These are phyloP conservation scores for Melieria omissa DNA, from an alignment of 2,888 invertebrate genomes.

Conservation along the genomic window DNA sequence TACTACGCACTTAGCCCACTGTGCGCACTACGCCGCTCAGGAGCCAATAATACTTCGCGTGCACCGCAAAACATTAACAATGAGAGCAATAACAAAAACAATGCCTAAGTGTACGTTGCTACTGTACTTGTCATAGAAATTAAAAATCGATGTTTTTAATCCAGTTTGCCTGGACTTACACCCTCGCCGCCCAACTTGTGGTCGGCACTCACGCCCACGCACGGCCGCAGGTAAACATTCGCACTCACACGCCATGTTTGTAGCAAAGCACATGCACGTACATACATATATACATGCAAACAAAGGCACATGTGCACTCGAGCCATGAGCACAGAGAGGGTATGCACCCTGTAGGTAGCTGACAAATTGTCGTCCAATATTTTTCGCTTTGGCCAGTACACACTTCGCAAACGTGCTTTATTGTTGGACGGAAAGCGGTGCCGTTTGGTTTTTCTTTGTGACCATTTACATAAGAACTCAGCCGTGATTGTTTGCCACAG, in stretches of 20 bases:
- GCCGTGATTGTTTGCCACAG: too few species aligned
- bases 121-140: conserved; percentile 31
- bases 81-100: background rate
- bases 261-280: background rate
- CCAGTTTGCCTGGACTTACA: conserved; percentile 53
- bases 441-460: background rate
- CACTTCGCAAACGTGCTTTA: conserved; percentile 59
- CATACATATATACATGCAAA: background rate
- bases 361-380: conserved; percentile 37
- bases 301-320: background rate
- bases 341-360: too few species aligned
- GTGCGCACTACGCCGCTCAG: too few species aligned
- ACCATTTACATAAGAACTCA: too few species aligned
- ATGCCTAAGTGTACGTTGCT: background rate
- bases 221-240: background rate
- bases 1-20: too few species aligned
- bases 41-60: too few species aligned
- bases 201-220: background rate
- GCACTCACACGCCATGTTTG: background rate
- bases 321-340: background rate
- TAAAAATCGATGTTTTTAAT: conserved; percentile 65
- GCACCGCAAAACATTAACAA: background rate
- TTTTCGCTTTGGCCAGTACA: conserved; percentile 55
- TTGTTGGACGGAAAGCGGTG: conserved; percentile 56
- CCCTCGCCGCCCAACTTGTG: too few species aligned